Conservation (phyloP, 23 tunicate genomes). For the Ciona savignyi region DNA sequence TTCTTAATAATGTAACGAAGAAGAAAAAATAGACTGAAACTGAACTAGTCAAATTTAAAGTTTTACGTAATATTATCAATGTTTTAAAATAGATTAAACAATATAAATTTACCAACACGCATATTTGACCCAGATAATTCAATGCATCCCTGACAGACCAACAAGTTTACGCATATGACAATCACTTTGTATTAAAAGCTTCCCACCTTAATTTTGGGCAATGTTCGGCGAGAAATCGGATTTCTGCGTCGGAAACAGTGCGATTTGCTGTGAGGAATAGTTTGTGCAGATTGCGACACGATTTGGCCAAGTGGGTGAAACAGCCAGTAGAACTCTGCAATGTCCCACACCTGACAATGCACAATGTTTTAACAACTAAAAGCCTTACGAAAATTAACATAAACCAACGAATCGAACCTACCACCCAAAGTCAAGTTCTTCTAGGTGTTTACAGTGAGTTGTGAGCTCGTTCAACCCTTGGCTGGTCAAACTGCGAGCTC, state of each 20-base stretch:
- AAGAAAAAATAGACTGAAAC: too few relatives aligned
- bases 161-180: not conserved
- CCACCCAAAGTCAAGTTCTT: constrained; percentile 93
- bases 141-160: too few relatives aligned
- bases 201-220: constrained; percentile 54
- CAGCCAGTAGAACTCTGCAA: constrained; percentile 58
- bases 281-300: constrained; percentile 39
- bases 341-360: constrained; percentile 49
- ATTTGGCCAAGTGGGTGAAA: constrained; percentile 43
- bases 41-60: too few relatives aligned
- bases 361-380: too few relatives aligned
- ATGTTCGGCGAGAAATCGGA: constrained; percentile 32
- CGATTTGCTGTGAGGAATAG: constrained; percentile 82
- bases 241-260: constrained; percentile 67
- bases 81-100: too few relatives aligned
- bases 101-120: too few relatives aligned
- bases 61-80: too few relatives aligned
- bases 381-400: not conserved
- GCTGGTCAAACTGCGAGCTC: constrained; percentile 83
- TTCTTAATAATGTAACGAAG: too few relatives aligned
- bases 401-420: constrained; percentile 1
- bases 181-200: not conserved
- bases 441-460: constrained; percentile 38
- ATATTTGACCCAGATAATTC: too few relatives aligned
- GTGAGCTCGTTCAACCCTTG: constrained; percentile 41